A percentile compares a stretch with the other conserved stretches of the same genome.
phyloP scores from a whole-genome alignment of 2,113 vertebrate species.

The Seriola quinqueradiata region DNA sequence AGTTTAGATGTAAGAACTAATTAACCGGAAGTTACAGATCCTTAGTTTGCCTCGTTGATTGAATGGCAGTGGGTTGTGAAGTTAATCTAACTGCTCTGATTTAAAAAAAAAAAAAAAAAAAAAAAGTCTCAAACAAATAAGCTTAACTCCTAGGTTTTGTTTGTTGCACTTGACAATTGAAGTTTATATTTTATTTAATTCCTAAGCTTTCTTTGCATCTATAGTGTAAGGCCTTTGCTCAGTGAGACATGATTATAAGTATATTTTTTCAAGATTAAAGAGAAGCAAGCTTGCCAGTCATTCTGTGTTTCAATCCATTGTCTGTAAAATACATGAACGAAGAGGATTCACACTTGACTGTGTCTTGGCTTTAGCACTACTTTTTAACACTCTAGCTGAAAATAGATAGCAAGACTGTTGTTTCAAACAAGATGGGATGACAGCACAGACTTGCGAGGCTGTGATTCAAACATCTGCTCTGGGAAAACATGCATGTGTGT shows the following conservation, averaged over 20 bases:
- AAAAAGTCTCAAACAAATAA: not conserved
- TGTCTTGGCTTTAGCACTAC: slow-evolving; percentile 28
- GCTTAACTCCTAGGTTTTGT: not conserved
- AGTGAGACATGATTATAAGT: not conserved
- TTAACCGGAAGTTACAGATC: not conserved
- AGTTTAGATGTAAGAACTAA: not conserved
- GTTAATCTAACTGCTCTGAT: not conserved
- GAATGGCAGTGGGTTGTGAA: not conserved
- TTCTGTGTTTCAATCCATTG: not conserved
- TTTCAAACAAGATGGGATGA: slow-evolving; percentile 64
- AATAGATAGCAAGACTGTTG: slow-evolving; percentile 56
- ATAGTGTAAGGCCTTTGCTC: not conserved
- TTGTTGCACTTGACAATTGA: not conserved
- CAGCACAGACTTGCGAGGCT: slow-evolving; percentile 43
- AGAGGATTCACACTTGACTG: not conserved
- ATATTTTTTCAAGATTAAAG: not conserved
- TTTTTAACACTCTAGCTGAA: slow-evolving; percentile 62
- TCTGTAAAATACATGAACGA: not conserved
- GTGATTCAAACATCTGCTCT: slow-evolving; percentile 70
- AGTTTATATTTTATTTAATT: not conserved
- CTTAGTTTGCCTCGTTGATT: not conserved
- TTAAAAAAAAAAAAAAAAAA: not conserved
- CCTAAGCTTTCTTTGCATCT: not conserved
- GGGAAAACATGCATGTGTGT: slow-evolving; percentile 52
- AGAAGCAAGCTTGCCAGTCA: not conserved